A percentile compares a stretch with the other conserved stretches of the same genome.
Evolutionary conservation across 2,888 invertebrate genomes (phyloP).

Genomic region (Eremobia ochroleuca): DNA sequence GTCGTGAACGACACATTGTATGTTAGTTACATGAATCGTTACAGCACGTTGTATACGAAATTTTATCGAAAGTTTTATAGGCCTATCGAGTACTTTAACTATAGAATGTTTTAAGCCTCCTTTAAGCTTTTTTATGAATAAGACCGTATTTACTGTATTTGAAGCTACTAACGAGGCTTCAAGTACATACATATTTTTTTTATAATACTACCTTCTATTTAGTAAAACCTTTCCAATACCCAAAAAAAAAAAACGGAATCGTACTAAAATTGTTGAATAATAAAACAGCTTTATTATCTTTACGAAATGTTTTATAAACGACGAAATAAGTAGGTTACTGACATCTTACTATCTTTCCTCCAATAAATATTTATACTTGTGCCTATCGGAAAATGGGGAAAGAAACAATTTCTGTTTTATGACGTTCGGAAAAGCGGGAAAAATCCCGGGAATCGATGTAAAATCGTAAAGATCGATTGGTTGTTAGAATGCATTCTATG

Average conservation of each 20-base stretch:
- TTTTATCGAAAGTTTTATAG: not conserved
- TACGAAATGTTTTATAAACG: slow-evolving; percentile 60
- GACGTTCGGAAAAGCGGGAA: slow-evolving; percentile 50
- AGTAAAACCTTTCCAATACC: slow-evolving; percentile 8
- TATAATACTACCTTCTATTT: not conserved
- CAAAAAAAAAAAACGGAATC: not conserved
- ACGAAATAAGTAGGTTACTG: slow-evolving; percentile 55
- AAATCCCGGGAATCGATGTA: slow-evolving; percentile 52
- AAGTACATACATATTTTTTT: not conserved
- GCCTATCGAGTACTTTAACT: not conserved
- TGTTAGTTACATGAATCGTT: not conserved
- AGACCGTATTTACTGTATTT: not conserved
- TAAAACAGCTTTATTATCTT: slow-evolving; percentile 60
- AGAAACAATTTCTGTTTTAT: slow-evolving; percentile 66
- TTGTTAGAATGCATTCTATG: slow-evolving; percentile 61
- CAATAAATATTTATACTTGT: slow-evolving; percentile 67
- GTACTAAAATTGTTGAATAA: slow-evolving; percentile 53
- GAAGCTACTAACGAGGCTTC: not conserved
- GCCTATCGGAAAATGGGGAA: slow-evolving; percentile 41
- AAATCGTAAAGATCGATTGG: slow-evolving; percentile 62
- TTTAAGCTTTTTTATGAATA: not conserved
- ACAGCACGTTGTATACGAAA: no score
- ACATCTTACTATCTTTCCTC: slow-evolving; percentile 42
- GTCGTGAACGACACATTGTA: not conserved
- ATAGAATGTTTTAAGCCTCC: not conserved